Conservation (phyloP, 92 coral and sea anemone species). For the Palythoa caribaeorum region DNA sequence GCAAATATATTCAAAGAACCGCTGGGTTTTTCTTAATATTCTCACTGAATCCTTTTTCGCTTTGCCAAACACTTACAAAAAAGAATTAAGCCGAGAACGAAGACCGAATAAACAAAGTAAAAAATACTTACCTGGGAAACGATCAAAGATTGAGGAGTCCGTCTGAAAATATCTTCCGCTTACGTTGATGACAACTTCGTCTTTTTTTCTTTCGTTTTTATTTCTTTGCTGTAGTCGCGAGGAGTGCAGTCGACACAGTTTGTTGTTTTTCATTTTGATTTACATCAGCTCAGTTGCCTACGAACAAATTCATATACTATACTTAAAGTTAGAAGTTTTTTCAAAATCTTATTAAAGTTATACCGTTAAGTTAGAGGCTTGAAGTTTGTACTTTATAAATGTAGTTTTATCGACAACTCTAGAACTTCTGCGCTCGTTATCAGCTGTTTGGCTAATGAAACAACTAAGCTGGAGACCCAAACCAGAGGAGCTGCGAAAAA, state of each 20-base stretch:
- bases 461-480: background rate
- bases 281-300: background rate
- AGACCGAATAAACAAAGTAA: background rate
- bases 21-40: background rate
- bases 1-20: constrained; percentile 8
- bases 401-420: constrained; percentile 13
- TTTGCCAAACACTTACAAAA: background rate
- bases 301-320: background rate
- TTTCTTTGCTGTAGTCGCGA: constrained; percentile 34
- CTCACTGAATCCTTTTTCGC: background rate
- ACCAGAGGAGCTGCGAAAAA: background rate
- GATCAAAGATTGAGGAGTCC: constrained; percentile 75
- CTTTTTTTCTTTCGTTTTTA: constrained; percentile 25
- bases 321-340: background rate
- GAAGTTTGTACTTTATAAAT: constrained; percentile 14
- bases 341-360: constrained; percentile 13
- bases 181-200: constrained; percentile 81
- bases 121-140: constrained; percentile 83
- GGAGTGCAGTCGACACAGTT: constrained; percentile 4
- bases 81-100: background rate
- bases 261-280: constrained; percentile 11
- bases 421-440: background rate
- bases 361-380: constrained; percentile 27
- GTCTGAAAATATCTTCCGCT: constrained; percentile 89
- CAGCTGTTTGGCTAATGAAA: background rate